Evolutionary conservation across 2,888 invertebrate species (phyloP).

Genomic region (Microdon myrmicae): DNA sequence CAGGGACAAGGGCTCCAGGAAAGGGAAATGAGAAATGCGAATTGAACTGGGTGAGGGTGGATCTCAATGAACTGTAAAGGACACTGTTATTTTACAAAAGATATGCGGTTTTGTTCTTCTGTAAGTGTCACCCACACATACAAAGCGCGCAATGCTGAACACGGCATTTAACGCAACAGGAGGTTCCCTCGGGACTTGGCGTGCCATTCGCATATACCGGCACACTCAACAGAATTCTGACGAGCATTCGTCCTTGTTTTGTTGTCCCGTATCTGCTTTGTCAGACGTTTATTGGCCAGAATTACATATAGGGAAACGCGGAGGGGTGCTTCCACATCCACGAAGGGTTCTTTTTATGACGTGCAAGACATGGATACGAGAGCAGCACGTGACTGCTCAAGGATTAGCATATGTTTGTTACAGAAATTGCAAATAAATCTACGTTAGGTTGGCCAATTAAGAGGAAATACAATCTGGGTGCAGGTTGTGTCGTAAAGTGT

Average conservation of each 20-base stretch:
- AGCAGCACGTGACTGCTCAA: slow-evolving; percentile 47
- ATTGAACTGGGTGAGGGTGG: no score
- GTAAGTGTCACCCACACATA: not conserved
- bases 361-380: slow-evolving; percentile 48
- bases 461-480: no score
- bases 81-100: slow-evolving; percentile 24
- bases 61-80: slow-evolving; percentile 23
- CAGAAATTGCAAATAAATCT: slow-evolving; percentile 51
- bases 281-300: slow-evolving; percentile 42
- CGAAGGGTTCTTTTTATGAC: slow-evolving; percentile 46
- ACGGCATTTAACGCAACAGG: slow-evolving; percentile 44
- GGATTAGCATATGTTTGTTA: slow-evolving; percentile 48
- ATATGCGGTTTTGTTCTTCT: slow-evolving; percentile 28
- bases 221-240: slow-evolving; percentile 27
- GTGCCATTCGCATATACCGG: slow-evolving; percentile 31
- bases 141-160: slow-evolving; percentile 13
- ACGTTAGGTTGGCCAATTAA: slow-evolving; percentile 51
- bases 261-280: slow-evolving; percentile 26
- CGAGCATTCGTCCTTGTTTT: slow-evolving; percentile 14
- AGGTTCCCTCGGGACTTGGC: slow-evolving; percentile 43
- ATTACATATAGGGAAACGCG: not conserved
- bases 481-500: no score
- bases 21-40: no score
- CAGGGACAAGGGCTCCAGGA: no score
- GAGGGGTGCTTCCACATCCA: slow-evolving; percentile 3